These are phyloP conservation scores for Zhengitettix transpicula DNA, from an alignment of 2,888 invertebrate genomes.

Conservation along the genomic window DNA sequence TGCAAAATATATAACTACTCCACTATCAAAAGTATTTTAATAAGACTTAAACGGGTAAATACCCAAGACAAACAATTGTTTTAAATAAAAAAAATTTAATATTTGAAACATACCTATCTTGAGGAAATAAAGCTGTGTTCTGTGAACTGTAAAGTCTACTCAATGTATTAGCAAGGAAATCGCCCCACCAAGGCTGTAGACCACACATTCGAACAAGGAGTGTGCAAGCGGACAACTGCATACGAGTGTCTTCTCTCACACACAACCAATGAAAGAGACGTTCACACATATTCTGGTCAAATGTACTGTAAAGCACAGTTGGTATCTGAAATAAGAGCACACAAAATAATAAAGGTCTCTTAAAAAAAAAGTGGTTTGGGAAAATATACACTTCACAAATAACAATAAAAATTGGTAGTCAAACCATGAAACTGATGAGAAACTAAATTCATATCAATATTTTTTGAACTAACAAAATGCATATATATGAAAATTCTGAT, in stretches of 20 bases:
- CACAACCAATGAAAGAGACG: conserved; percentile 54
- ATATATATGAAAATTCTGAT: no score
- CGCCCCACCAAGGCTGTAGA: conserved; percentile 74
- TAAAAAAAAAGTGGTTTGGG: no score
- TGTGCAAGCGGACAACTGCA: conserved; percentile 62
- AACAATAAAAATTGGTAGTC: no score
- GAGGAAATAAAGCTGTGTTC: conserved; percentile 63
- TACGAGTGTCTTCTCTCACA: conserved; percentile 59
- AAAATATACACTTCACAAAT: no score
- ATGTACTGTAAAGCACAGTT: conserved; percentile 24
- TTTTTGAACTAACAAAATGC: no score
- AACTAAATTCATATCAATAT: no score
- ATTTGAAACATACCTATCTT: conserved; percentile 49
- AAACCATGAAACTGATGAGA: no score
- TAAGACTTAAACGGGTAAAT: no score
- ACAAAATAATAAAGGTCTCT: not conserved
- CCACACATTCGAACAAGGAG: conserved; percentile 63
- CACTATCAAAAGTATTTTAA: no score
- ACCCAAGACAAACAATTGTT: no score
- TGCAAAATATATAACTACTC: no score
- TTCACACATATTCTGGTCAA: conserved; percentile 34
- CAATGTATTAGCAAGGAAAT: conserved; percentile 69
- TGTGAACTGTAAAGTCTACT: conserved; percentile 61
- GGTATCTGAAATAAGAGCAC: conserved; percentile 4
- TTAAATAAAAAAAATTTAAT: no score